Base-by-base conservation (phyloP, 2,888 invertebrate genomes). In the Epirrita christyi region DNA sequence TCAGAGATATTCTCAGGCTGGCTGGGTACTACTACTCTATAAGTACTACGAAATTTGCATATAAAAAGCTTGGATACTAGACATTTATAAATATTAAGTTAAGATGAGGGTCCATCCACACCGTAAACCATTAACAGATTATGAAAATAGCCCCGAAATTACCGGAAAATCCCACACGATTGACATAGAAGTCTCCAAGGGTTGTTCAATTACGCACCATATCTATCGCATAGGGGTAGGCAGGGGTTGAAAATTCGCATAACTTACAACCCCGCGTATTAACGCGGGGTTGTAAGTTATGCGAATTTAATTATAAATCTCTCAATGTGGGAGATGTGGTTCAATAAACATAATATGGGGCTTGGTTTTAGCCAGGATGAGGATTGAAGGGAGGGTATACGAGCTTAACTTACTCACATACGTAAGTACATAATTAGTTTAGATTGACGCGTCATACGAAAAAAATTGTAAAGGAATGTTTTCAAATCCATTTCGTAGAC, bases 221-320 rank as follows among this genome's bases (percentile, higher is more conserved):
- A 47, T 14, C 38, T 46, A 45, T 14, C 38, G 14, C 11, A 32
- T 49, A 32, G 44, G 42, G 55, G 61, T 53, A 42, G 41, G 36
- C 38, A 56, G 38, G 42, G 63, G 59, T 43, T 51, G 54, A 59
- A 53, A 57, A 60, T 55, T 43, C 57, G 59, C 61, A 64, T 65
- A 65, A 62, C 65, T 67, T 64, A 65, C 50, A n/a, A 37, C 48
- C 42, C 40, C 44, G 41, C 60, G 58, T 62, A n/a, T n/a, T n/a
- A n/a, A n/a, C n/a, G n/a, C n/a, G n/a, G n/a, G n/a, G n/a, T n/a
- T n/a, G n/a, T n/a, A n/a, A n/a, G n/a, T n/a, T n/a, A n/a, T n/a
- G n/a, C n/a, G n/a, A n/a, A n/a, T n/a, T n/a, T 67, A 65, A 65
- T 67, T 61, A n/a, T n/a, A 64, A 67, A 62, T 63, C 51, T 44